These are phyloP conservation scores for Campylomormyrus tamandua DNA, from an alignment of 2,113 vertebrate genomes.

Conservation along the genomic window DNA sequence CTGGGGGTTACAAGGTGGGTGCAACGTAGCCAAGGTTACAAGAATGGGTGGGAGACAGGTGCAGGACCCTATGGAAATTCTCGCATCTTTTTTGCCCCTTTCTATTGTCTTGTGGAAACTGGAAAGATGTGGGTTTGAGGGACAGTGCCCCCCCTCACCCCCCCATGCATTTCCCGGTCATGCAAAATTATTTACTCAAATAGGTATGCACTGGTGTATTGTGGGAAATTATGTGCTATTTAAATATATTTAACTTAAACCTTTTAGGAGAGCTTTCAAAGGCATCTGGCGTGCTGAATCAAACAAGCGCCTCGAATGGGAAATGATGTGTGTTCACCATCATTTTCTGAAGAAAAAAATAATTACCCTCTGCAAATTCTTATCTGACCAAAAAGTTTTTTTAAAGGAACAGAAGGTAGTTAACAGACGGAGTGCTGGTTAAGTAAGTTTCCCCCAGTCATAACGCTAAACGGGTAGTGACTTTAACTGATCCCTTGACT, in stretches of 20 bases:
- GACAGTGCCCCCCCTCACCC: background rate
- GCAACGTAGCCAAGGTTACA: background rate
- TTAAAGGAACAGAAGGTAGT: background rate
- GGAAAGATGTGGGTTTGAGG: background rate
- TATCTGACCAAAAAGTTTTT: background rate
- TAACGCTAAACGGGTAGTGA: background rate
- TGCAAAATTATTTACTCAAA: background rate
- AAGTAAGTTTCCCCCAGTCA: background rate
- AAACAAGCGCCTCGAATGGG: background rate
- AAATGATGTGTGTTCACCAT: background rate
- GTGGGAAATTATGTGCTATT: background rate
- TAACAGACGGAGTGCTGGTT: background rate
- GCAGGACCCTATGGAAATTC: background rate
- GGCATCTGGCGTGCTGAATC: background rate
- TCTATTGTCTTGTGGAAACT: background rate
- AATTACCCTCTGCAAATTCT: background rate
- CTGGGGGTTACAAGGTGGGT: background rate
- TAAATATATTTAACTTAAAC: background rate
- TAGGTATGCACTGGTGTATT: background rate
- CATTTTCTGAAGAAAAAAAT: background rate
- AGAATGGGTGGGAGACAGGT: background rate
- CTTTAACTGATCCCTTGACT: background rate
- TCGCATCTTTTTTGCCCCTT: background rate
- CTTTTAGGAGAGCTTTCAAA: background rate
- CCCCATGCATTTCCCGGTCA: background rate